phyloP scores from a whole-genome alignment of 2,113 vertebrate species.

The Oreochromis niloticus region DNA sequence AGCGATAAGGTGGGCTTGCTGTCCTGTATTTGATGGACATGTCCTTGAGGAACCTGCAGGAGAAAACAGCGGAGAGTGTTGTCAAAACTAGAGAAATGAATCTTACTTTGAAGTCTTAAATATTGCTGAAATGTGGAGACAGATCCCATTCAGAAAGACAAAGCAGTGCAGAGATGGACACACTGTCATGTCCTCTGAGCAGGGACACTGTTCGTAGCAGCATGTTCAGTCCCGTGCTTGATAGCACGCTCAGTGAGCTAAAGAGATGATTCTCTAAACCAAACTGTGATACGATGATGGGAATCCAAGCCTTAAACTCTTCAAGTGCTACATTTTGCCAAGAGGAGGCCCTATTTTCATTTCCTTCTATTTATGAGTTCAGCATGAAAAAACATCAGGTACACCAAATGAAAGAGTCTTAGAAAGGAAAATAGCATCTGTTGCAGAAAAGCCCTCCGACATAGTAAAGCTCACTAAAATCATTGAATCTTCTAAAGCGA shows the following conservation, averaged over 20 bases:
- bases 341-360: too few relatives aligned
- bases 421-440: background rate
- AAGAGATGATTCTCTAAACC: background rate
- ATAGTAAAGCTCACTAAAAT: background rate
- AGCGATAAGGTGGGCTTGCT: background rate
- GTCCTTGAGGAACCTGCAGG: background rate
- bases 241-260: background rate
- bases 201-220: background rate
- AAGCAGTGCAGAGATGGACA: background rate
- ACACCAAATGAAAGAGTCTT: background rate
- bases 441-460: too few relatives aligned
- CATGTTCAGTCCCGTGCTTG: accelerated
- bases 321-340: background rate
- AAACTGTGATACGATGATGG: background rate
- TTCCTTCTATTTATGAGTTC: too few relatives aligned
- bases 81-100: background rate
- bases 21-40: background rate
- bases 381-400: background rate
- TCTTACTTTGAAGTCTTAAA: background rate
- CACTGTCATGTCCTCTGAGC: background rate
- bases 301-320: background rate
- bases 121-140: background rate
- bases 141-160: accelerated
- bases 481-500: accelerated
- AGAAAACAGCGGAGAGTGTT: background rate